A percentile compares a stretch with the other conserved stretches of the same genome.
Conservation (phyloP, 2,888 invertebrate species). For the Vannuccia rotundouncinata region DNA sequence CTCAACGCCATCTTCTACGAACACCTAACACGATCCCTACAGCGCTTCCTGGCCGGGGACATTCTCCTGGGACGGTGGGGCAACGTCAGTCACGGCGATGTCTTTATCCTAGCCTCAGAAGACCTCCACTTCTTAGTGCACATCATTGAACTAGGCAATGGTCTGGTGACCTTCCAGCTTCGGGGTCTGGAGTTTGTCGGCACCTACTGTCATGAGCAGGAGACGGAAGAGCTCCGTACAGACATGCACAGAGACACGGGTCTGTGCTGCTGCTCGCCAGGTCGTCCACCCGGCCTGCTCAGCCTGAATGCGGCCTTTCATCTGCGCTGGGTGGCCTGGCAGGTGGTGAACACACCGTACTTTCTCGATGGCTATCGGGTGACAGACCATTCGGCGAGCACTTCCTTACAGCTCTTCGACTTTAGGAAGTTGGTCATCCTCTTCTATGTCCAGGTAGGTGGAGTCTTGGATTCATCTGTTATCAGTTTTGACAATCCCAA, state of each 20-base stretch:
- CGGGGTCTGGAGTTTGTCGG: slow-evolving; percentile 86
- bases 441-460: slow-evolving; percentile 82
- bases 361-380: slow-evolving; percentile 97
- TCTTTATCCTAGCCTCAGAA: slow-evolving; percentile 93
- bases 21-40: slow-evolving; percentile 87
- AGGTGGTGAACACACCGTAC: slow-evolving; percentile 85
- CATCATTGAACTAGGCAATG: slow-evolving; percentile 93
- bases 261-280: slow-evolving; percentile 32
- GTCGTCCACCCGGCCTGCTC: slow-evolving; percentile 1
- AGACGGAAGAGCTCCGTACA: slow-evolving; percentile 93
- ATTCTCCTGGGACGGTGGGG: slow-evolving; percentile 71
- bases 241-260: slow-evolving; percentile 91
- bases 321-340: slow-evolving; percentile 95
- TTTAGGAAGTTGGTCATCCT: slow-evolving; percentile 91
- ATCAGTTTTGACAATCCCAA: too few relatives aligned
- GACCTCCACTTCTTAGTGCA: slow-evolving; percentile 96
- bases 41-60: slow-evolving; percentile 89
- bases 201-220: slow-evolving; percentile 93
- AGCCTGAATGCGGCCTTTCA: slow-evolving; percentile 87
- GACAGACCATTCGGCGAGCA: slow-evolving; percentile 89
- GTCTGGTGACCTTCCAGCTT: slow-evolving; percentile 92
- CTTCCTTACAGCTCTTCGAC: slow-evolving; percentile 94
- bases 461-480: too few relatives aligned
- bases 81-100: slow-evolving; percentile 88
- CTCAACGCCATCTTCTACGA: slow-evolving; percentile 98